Base-by-base conservation (phyloP, 2,797 vertebrate species). In the Sebastes kiyomatsui region DNA sequence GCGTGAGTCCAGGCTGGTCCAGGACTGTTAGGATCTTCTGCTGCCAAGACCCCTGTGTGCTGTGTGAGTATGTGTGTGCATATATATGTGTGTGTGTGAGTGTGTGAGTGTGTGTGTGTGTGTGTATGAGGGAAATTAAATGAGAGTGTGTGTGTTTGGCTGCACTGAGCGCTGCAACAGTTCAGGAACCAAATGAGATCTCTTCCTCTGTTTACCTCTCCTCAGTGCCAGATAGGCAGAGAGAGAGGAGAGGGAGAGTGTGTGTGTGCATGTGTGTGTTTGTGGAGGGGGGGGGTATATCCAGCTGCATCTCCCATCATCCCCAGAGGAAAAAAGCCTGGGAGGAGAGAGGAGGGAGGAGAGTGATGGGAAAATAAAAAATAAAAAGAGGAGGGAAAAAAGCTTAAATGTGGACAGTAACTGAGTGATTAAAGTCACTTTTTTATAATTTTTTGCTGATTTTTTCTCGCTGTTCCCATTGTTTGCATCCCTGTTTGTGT, bases 111-210 rank as follows among this genome's bases (percentile, higher is more conserved):
- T 33, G 32, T 1, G 33, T 32, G 11, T 35, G 30, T 32, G 32
- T 32, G 73, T 74, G 66, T 16, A 16, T 13, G 70, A 42, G 56
- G 58, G 30, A 66, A 69, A 67, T 54, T 28, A 35, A 79, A 55
- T 22, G 80, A 67, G 67, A 20, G 64, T 14, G 56, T 18, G 28
- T 75, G 79, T 46, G 67, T 46, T 65, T 32, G 71, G 74, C 67
- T 73, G 75, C 75, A 67, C 56, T 49, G 60, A 85, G 74, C 42
- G 64, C 76, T 75, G 93, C 91, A 96, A 96, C 94, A 96, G 94
- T 95, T 95, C 94, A 85, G 88, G 69, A 92, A 88, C 90, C 91
- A 90, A 94, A 95, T 93, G 86, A 92, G 91, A 94, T 90, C 87
- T 89, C 81, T 82, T 79, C 87, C 91, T 85, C 85, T 87, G 87